These are phyloP conservation scores for Drosophila saltans DNA, from an alignment of 1,140 invertebrate genomes.

Conservation along the genomic window DNA sequence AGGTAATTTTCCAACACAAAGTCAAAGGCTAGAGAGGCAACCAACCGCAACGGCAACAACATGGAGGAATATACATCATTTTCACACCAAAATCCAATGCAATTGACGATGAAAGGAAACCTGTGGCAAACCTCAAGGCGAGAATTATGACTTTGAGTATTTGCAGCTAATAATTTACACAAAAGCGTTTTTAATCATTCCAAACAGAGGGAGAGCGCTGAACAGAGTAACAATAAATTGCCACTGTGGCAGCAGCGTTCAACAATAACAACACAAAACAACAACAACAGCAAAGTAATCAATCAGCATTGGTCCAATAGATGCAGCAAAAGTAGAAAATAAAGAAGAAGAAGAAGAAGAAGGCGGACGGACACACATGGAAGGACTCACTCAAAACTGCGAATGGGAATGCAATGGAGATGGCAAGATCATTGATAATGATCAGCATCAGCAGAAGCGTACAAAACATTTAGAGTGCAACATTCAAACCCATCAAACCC, in stretches of 20 bases:
- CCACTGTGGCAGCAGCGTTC: slow-evolving; percentile 3
- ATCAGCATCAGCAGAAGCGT: slow-evolving; percentile 47
- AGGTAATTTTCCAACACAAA: slow-evolving; percentile 37
- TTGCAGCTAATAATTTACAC: slow-evolving; percentile 81
- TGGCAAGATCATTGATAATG: slow-evolving; percentile 77
- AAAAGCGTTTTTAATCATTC: slow-evolving; percentile 81
- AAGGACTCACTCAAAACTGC: slow-evolving; percentile 32
- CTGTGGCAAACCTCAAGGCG: slow-evolving; percentile 71
- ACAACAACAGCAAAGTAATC: slow-evolving; percentile 67
- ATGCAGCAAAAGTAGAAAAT: not conserved
- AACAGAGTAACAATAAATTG: slow-evolving; percentile 38
- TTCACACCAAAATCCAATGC: slow-evolving; percentile 76
- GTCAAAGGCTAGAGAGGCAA: slow-evolving; percentile 47
- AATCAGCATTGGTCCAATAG: slow-evolving; percentile 65
- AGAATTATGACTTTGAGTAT: slow-evolving; percentile 78
- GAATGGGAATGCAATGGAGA: slow-evolving; percentile 61
- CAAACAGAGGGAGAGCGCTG: slow-evolving; percentile 2
- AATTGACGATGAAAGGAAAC: slow-evolving; percentile 60
- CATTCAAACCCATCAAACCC: not conserved
- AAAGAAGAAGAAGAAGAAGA: slow-evolving; percentile 15
- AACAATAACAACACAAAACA: not conserved
- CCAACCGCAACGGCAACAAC: slow-evolving; percentile 72
- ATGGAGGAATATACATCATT: slow-evolving; percentile 62
- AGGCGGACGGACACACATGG: slow-evolving; percentile 9
- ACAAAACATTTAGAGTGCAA: slow-evolving; percentile 58